These are phyloP conservation scores for Scalopus aquaticus DNA, from an alignment of 2,113 vertebrate species.

Conservation along the genomic window DNA sequence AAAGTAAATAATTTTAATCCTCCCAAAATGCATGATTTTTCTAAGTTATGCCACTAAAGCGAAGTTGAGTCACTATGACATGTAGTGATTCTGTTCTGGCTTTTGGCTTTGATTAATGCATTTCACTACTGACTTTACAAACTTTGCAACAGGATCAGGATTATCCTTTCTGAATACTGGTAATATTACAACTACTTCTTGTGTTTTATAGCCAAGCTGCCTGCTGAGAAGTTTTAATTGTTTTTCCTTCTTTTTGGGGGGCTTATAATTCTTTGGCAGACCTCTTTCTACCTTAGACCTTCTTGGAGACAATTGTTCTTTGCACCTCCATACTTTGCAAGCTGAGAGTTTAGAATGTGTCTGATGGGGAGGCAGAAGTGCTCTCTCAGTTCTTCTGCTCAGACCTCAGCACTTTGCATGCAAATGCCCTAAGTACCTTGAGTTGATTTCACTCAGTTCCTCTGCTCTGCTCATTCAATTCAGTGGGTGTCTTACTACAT, in stretches of 20 bases:
- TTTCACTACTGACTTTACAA: not conserved
- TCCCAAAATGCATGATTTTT: not conserved
- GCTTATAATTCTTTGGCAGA: not conserved
- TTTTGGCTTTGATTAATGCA: not conserved
- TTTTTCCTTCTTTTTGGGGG: not conserved
- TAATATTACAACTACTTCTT: not conserved
- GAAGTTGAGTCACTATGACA: not conserved
- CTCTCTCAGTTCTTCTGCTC: not conserved
- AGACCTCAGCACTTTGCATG: not conserved
- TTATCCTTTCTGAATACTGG: not conserved
- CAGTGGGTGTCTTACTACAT: not conserved
- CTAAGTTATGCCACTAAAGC: not conserved
- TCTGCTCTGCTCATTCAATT: not conserved
- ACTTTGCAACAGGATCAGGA: not conserved
- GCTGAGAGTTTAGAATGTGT: not conserved
- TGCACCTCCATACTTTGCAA: not conserved
- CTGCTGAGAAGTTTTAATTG: not conserved
- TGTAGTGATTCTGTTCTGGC: not conserved
- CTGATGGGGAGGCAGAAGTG: not conserved
- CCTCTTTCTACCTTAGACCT: not conserved
- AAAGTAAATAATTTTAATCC: not conserved
- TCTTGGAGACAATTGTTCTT: not conserved
- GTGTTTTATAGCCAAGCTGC: not conserved
- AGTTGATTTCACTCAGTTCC: not conserved
- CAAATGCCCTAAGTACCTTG: not conserved